Evolutionary conservation across 1,140 invertebrate genomes (phyloP).

Genomic region (Parapsyche elsis): DNA sequence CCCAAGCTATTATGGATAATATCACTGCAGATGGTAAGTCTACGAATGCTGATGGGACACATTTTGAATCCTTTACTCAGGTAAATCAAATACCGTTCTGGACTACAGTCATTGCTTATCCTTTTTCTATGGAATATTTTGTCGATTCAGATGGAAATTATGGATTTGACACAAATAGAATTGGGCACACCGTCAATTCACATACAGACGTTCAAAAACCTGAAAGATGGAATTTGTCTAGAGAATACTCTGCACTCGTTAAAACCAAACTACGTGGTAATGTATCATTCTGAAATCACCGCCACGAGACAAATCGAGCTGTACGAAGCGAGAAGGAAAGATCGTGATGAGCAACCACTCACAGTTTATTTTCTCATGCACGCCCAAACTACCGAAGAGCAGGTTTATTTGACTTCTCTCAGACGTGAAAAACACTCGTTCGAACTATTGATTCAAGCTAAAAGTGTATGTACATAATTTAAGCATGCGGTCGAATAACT

Average conservation of each 20-base stretch:
- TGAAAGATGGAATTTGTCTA: slow-evolving; percentile 75
- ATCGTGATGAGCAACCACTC: slow-evolving; percentile 69
- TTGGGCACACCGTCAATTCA: slow-evolving; percentile 73
- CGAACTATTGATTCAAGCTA: slow-evolving; percentile 90
- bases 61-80: slow-evolving; percentile 76
- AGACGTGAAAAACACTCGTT: slow-evolving; percentile 94
- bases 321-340: slow-evolving; percentile 76
- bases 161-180: slow-evolving; percentile 72
- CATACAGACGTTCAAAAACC: slow-evolving; percentile 81
- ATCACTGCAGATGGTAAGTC: slow-evolving; percentile 57
- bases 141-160: slow-evolving; percentile 69
- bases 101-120: not conserved
- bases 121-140: slow-evolving; percentile 46
- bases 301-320: slow-evolving; percentile 91
- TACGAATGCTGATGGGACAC: slow-evolving; percentile 60
- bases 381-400: slow-evolving; percentile 93
- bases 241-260: slow-evolving; percentile 74
- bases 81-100: slow-evolving; percentile 59
- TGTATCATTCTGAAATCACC: slow-evolving; percentile 91
- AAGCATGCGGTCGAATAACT: no score
- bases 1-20: slow-evolving; percentile 65
- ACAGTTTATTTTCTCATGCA: slow-evolving; percentile 92
- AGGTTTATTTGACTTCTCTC: slow-evolving; percentile 91
- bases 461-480: slow-evolving; percentile 79
- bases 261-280: slow-evolving; percentile 84